Evolutionary conservation across 2,113 vertebrate species (phyloP), one percentile per base, ranked within the genome.

Genomic region (Copsychus sechellarum): DNA sequence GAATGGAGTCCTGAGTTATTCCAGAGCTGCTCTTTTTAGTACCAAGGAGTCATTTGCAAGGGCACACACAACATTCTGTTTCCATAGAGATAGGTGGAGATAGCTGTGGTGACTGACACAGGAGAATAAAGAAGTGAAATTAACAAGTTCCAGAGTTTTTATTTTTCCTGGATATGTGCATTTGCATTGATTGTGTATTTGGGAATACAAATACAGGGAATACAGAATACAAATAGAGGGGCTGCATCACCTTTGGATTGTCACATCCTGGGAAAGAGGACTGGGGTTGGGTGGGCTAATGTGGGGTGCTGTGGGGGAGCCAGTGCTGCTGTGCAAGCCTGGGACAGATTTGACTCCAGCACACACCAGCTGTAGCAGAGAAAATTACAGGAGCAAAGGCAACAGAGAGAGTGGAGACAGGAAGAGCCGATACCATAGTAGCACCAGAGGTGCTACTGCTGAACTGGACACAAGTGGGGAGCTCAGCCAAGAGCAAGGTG

Each of bases 111-210:
- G 45, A 82, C 38, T 48, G 74, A 73, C 62, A 54, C 2, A 12
- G 67, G 71, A 69, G 18, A 94, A 95, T 95, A 95, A 97, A 96
- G 53, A 66, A 64, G 48, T 72, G 40, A 81, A 81, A 54, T n/a
- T 6, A 25, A 14, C 7, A 56, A 18, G 4, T 62, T 67, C 34
- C 83, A 70, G 25, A n/a, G 48, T 51, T 33, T 64, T 78, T 43
- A 0, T 43, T 85, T 80, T 82, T n/a, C 43, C 58, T 67, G 51
- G 23, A 8, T 67, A 43, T 50, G 21, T 67, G 57, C 26, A 19
- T 48, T 82, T 69, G 31, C 38, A 23, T 31, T 28, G 28, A 29
- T 53, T 19, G 16, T 31, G 17, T 31, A 53, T 53, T 53, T 53
- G 28, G 51, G 51, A 53, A 28, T 50, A 26, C 48, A 50, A 9